phyloP scores from a whole-genome alignment of 2,113 vertebrate genomes.

The Cyphomyrus plagiostoma region DNA sequence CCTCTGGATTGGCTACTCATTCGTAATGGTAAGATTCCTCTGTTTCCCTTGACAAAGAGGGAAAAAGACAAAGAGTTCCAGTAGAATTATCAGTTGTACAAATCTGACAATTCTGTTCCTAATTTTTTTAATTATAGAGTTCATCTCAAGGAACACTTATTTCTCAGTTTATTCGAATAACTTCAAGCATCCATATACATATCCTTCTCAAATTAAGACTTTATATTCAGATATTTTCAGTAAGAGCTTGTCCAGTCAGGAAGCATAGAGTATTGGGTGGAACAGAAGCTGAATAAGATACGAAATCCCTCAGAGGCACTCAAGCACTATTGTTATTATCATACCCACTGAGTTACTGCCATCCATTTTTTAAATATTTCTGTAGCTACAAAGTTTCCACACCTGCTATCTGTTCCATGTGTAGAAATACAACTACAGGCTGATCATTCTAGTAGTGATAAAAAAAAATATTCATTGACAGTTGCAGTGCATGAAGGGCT shows the following conservation, averaged over 20 bases:
- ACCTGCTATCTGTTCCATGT: neutral
- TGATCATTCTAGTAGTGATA: neutral
- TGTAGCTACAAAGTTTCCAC: neutral
- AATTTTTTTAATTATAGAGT: neutral
- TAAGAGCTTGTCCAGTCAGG: neutral
- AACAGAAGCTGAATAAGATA: neutral
- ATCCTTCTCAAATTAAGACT: neutral
- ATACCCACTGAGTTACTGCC: neutral
- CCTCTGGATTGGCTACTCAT: conserved; percentile 89
- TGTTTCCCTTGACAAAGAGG: too few relatives aligned
- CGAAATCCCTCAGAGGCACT: neutral
- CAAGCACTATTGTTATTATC: neutral
- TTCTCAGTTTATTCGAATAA: neutral
- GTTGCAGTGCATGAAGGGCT: neutral
- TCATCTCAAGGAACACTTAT: neutral
- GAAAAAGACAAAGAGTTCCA: neutral
- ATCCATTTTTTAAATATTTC: neutral
- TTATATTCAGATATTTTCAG: neutral
- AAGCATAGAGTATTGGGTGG: neutral
- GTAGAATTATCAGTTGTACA: neutral
- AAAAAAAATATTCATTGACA: neutral
- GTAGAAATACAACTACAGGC: neutral
- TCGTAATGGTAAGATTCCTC: conserved; percentile 65
- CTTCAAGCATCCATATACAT: neutral
- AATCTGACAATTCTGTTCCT: neutral